phyloP scores from a whole-genome alignment of 2,797 vertebrate genomes.

The Girardinus metallicus region DNA sequence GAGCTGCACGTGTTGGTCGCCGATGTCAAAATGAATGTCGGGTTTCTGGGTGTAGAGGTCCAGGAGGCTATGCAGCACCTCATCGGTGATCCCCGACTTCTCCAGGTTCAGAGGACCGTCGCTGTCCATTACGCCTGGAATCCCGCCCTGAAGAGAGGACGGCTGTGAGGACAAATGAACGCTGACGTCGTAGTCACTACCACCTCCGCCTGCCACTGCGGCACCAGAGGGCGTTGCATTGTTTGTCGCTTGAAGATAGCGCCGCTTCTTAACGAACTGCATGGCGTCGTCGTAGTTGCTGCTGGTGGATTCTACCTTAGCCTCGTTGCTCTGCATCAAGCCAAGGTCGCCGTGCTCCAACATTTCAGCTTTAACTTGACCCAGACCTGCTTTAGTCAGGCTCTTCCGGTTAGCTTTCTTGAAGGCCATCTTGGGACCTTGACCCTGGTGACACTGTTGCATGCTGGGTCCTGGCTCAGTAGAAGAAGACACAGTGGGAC shows the following conservation, averaged over 20 bases:
- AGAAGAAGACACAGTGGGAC: slow-evolving; percentile 86
- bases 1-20: slow-evolving; percentile 90
- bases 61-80: slow-evolving; percentile 96
- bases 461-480: slow-evolving; percentile 86
- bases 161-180: slow-evolving; percentile 90
- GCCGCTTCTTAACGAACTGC: slow-evolving; percentile 98
- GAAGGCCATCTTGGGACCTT: slow-evolving; percentile 91
- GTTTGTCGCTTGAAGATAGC: slow-evolving; percentile 91
- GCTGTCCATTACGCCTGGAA: slow-evolving; percentile 88
- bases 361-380: slow-evolving; percentile 81
- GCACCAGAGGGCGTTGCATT: slow-evolving; percentile 78
- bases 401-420: slow-evolving; percentile 92
- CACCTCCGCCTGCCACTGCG: slow-evolving; percentile 11
- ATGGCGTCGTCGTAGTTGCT: slow-evolving; percentile 97
- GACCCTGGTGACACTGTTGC: slow-evolving; percentile 84
- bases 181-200: slow-evolving; percentile 84
- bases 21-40: slow-evolving; percentile 88
- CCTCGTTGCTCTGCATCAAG: slow-evolving; percentile 85
- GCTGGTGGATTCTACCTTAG: slow-evolving; percentile 86
- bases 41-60: slow-evolving; percentile 95
- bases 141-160: slow-evolving; percentile 89
- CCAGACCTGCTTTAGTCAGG: slow-evolving; percentile 83
- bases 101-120: slow-evolving; percentile 88
- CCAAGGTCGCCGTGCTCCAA: slow-evolving; percentile 86
- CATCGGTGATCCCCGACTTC: slow-evolving; percentile 95